Evolutionary conservation across 2,888 invertebrate genomes (phyloP).

Genomic region (Tethea ocularis): DNA sequence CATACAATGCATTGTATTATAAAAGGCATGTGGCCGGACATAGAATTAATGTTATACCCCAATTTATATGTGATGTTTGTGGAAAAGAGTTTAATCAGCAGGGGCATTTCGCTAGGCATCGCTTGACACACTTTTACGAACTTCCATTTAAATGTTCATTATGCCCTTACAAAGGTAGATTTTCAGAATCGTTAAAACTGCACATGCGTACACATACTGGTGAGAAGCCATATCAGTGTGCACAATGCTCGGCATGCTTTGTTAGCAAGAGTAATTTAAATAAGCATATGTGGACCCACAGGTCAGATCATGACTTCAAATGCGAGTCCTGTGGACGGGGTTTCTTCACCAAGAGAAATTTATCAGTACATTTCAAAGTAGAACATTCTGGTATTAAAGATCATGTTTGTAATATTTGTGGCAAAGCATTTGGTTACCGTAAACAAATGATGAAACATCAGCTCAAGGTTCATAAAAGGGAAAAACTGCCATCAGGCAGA

Average conservation of each 20-base stretch:
- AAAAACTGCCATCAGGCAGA: constrained; percentile 64
- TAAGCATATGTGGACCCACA: constrained; percentile 66
- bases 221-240: constrained; percentile 71
- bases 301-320: constrained; percentile 56
- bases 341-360: constrained; percentile 59
- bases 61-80: constrained; percentile 71
- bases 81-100: constrained; percentile 64
- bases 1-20: constrained; percentile 56
- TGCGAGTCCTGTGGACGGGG: constrained; percentile 68
- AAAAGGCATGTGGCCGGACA: constrained; percentile 64
- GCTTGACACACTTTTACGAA: constrained; percentile 66
- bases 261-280: constrained; percentile 73
- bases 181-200: constrained; percentile 67
- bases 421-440: constrained; percentile 71
- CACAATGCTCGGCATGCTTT: constrained; percentile 64
- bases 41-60: constrained; percentile 31
- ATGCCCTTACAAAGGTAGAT: constrained; percentile 72
- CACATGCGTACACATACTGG: constrained; percentile 76
- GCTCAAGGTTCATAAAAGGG: constrained; percentile 69
- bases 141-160: constrained; percentile 66
- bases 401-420: constrained; percentile 67
- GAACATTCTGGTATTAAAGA: constrained; percentile 72
- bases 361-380: constrained; percentile 70
- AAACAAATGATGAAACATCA: constrained; percentile 79
- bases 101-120: constrained; percentile 61